Evolutionary conservation across 2,113 vertebrate genomes (phyloP).

Genomic region (Tringa solitaria): DNA sequence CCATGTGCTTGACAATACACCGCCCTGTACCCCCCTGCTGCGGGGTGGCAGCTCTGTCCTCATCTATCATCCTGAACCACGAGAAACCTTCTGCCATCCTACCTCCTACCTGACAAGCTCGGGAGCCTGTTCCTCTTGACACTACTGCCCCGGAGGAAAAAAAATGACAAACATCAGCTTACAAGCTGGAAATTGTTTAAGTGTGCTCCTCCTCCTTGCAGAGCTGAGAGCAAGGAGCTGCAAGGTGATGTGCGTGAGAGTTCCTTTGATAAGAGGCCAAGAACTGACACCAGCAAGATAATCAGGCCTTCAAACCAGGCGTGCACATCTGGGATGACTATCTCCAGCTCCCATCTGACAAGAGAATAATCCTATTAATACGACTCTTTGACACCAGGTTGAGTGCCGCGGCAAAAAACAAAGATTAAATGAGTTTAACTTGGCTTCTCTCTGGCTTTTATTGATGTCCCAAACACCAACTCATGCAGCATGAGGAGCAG

Average conservation of each 20-base stretch:
- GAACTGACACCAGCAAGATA: slow-evolving; percentile 48
- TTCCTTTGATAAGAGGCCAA: slow-evolving; percentile 47
- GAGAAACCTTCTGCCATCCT: background rate
- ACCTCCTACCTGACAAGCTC: background rate
- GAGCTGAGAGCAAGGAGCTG: background rate
- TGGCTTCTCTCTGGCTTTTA: background rate
- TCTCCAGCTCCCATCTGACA: slow-evolving; percentile 36
- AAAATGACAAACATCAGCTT: background rate
- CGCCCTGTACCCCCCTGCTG: accelerated
- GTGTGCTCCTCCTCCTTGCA: background rate
- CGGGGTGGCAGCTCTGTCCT: background rate
- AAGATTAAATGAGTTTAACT: background rate
- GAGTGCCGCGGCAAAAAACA: background rate
- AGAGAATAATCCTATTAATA: slow-evolving; percentile 21
- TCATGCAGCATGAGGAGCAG: accelerated
- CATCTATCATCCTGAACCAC: background rate
- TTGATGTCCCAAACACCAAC: background rate
- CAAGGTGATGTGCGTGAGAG: background rate
- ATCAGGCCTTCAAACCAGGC: slow-evolving; percentile 27
- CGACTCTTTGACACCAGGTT: background rate
- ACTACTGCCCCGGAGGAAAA: background rate
- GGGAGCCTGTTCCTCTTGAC: background rate
- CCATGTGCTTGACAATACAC: accelerated
- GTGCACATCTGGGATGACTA: background rate
- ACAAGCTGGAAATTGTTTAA: background rate